Evolutionary conservation across 2,113 vertebrate species (phyloP), one percentile per base, ranked within the genome.

Genomic region (Pterocles burchelli): DNA sequence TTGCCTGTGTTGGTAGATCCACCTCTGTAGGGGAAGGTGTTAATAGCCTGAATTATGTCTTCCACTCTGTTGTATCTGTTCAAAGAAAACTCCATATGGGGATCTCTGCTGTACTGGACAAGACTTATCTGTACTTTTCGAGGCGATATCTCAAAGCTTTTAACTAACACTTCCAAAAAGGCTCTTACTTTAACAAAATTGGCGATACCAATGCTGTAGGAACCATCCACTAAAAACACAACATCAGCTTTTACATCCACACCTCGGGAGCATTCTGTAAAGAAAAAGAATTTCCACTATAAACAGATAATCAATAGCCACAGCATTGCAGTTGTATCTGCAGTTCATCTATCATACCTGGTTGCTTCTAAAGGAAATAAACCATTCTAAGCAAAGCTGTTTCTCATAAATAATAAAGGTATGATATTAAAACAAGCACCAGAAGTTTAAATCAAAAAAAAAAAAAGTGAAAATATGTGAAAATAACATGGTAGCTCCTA

Each of bases 1-100:
- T 98, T 98, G 94, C 99, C 99, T 12, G 99, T 99, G 97, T 99
- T 99, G 41, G 99, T 99, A 93, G 99, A 99, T 79, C 99, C 99
- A 46, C 99, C 99, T 73, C 99, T 98, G 93, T 99, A 99, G 28
- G 99, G 99, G 96, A 99, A 99, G 38, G 94, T 98, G 95, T 99
- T 98, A 90, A 99, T 98, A 19, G 99, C 99, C 59, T 98, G 98
- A 87, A 99, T 98, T 95, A 99, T 98, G 5, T 98, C 98, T 63
- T 97, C 97, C 88, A 99, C 97, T 96, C 98, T 98, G 29, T 98
- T 98, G 96, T 99, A 99, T 85, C 98, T 98, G 97, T 99, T 99
- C 92, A 99, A 98, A 89, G 98, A 98, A 96, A 99, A 99, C 96
- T 99, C 99, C 9, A 99, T 99, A 96, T 99, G 96, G 49, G 99